Percentiles rank a stretch among this genome's conserved stretches.
These are phyloP conservation scores for Homarus gammarus DNA, from an alignment of 2,888 invertebrate species.

Conservation along the genomic window DNA sequence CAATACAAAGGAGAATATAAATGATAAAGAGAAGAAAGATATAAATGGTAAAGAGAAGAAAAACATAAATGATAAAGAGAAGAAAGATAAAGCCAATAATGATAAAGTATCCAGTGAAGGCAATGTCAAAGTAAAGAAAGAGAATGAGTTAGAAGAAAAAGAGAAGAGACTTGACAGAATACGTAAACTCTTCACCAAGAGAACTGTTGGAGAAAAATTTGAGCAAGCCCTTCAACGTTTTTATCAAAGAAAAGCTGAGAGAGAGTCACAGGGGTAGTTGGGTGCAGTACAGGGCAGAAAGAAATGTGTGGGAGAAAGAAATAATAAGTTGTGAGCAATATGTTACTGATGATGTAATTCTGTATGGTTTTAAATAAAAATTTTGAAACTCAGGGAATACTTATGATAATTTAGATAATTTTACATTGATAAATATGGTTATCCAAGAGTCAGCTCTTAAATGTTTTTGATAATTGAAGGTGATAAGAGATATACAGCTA, in stretches of 20 bases:
- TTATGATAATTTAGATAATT: not conserved
- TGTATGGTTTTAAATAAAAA: not conserved
- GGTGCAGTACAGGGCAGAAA: not conserved
- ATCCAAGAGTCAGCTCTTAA: too few relatives aligned
- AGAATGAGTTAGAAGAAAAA: conserved; percentile 49
- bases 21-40: conserved; percentile 21
- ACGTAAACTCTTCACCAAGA: conserved; percentile 70
- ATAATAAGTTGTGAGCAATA: not conserved
- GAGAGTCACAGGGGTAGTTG: conserved; percentile 46
- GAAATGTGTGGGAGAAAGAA: not conserved
- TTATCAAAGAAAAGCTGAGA: conserved; percentile 66
- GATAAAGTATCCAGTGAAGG: not conserved
- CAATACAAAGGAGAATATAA: conserved; percentile 9
- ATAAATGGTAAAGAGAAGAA: not conserved
- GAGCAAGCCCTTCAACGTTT: conserved; percentile 71
- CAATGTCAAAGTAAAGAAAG: conserved; percentile 56
- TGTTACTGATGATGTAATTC: not conserved
- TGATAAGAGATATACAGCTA: too few relatives aligned
- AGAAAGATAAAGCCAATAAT: not conserved
- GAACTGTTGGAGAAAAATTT: conserved; percentile 72
- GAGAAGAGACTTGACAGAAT: conserved; percentile 67
- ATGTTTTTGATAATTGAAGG: too few relatives aligned
- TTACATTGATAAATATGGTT: too few relatives aligned
- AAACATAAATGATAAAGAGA: too few relatives aligned
- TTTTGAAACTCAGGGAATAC: not conserved